A percentile compares a stretch with the other conserved stretches of the same genome.
phyloP scores from a whole-genome alignment of 2,797 vertebrate species.

The Enteromius radiatus region DNA sequence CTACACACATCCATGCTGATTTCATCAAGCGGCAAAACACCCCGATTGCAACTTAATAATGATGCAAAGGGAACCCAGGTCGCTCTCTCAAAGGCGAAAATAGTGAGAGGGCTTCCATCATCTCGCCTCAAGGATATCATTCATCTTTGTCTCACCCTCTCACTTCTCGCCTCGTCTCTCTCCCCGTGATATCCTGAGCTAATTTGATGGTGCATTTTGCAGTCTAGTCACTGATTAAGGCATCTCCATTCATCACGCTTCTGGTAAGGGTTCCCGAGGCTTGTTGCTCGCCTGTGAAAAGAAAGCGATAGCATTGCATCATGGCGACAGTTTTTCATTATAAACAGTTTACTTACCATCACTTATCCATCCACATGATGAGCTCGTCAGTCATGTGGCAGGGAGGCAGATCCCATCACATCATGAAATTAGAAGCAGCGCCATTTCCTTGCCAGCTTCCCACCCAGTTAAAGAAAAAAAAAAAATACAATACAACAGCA shows the following conservation, averaged over 20 bases:
- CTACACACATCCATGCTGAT: constrained; percentile 45
- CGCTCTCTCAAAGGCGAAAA: constrained; percentile 46
- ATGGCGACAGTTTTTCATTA: constrained; percentile 62
- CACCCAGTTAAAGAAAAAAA: constrained; percentile 12
- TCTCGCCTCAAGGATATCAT: constrained; percentile 44
- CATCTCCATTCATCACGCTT: constrained; percentile 69
- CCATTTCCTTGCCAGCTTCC: constrained; percentile 29
- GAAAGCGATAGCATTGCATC: constrained; percentile 31
- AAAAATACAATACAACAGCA: constrained; percentile 5
- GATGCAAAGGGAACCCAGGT: constrained; percentile 43
- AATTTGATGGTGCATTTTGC: constrained; percentile 65
- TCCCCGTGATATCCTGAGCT: constrained; percentile 47
- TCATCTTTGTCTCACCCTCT: constrained; percentile 35
- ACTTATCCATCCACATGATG: constrained; percentile 68
- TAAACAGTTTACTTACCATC: constrained; percentile 65
- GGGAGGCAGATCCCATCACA: constrained; percentile 36
- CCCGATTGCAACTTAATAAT: constrained; percentile 52
- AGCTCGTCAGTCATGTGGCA: constrained; percentile 64
- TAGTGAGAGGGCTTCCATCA: constrained; percentile 35
- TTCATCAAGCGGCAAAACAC: constrained; percentile 53
- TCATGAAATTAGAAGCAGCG: constrained; percentile 28
- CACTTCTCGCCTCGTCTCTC: constrained; percentile 33
- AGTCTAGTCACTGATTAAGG: constrained; percentile 66
- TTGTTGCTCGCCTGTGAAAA: constrained; percentile 53
- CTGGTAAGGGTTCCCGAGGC: constrained; percentile 65